Evolutionary conservation across 2,797 vertebrate genomes (phyloP), one percentile per base, ranked within the genome.

Genomic region (Falco biarmicus): DNA sequence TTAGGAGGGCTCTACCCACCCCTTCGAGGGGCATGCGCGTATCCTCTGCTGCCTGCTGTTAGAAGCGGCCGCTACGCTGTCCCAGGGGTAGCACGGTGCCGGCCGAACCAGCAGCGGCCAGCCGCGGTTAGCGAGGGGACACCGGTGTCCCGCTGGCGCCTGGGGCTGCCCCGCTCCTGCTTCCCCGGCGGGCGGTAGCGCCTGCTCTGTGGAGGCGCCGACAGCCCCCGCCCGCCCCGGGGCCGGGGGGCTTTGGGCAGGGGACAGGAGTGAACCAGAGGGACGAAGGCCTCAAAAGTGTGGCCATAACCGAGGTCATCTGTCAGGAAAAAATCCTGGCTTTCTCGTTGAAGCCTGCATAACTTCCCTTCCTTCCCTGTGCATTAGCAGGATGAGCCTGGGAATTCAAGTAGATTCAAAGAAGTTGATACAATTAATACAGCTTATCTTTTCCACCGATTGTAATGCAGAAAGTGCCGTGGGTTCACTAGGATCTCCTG

Each of bases 351-450:
- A 10, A 54, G 48, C 34, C n/a, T n/a, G 25, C 1, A 1, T 9
- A 15, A 39, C 29, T 64, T 41, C 29, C 29, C 31, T 31, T 32
- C 31, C 19, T 57, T 37, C 37, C 37, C 13, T 29, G 5, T 16
- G 6, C 6, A 0, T 4, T 32, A 4, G 16, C 4, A n/a, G 10
- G 29, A 8, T 21, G 29, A 18, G 8, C 16, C 39, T 50, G 53
- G 47, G 32, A 18, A 26, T 26, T 60, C 37, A 15, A 10, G 54
- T 24, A 7, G 16, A 10, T 56, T 60, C 34, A 11, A 43, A 64
- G 15, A 47, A 70, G 18, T 14, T 9, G 50, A 11, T 76, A 9
- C 3, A n/a, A 28, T 66, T 34, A 45, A 59, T 22, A 8, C 31
- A 8, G 2, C 18, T 54, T 53, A 51, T 7, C 41, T 48, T 47